phyloP scores from a whole-genome alignment of 2,888 invertebrate species.

The Oxyteleia sp. region DNA sequence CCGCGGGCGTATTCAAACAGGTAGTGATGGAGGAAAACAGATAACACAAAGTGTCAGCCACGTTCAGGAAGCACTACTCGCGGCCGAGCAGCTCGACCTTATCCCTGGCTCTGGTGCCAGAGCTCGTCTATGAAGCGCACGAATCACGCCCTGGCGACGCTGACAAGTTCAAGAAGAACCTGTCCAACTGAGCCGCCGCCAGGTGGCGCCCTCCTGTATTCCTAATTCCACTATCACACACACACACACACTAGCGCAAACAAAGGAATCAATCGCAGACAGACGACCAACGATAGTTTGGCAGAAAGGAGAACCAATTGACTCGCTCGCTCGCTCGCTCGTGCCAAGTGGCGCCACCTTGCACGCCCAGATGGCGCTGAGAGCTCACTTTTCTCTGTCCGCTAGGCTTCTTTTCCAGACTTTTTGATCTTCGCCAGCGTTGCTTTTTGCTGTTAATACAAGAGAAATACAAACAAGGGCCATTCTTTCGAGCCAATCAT shows the following conservation, averaged over 20 bases:
- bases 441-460: conserved; percentile 42
- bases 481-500: not conserved
- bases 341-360: no score
- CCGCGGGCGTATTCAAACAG: conserved; percentile 92
- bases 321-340: no score
- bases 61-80: conserved; percentile 82
- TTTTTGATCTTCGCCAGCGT: conserved; percentile 37
- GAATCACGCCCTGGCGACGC: conserved; percentile 73
- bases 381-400: conserved; percentile 14
- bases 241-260: conserved; percentile 15
- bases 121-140: conserved; percentile 85
- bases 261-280: not conserved
- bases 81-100: conserved; percentile 82
- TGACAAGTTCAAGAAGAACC: conserved; percentile 56
- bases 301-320: no score
- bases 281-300: not conserved
- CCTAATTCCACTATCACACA: no score
- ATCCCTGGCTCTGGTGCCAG: conserved; percentile 85
- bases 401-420: conserved; percentile 43
- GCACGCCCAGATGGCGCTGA: no score
- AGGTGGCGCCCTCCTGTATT: conserved; percentile 17
- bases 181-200: conserved; percentile 47
- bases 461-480: no score
- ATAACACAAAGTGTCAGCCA: conserved; percentile 87
- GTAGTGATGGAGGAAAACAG: conserved; percentile 93